Evolutionary conservation across 2,113 vertebrate genomes (phyloP).

Genomic region (Emberiza fucata): DNA sequence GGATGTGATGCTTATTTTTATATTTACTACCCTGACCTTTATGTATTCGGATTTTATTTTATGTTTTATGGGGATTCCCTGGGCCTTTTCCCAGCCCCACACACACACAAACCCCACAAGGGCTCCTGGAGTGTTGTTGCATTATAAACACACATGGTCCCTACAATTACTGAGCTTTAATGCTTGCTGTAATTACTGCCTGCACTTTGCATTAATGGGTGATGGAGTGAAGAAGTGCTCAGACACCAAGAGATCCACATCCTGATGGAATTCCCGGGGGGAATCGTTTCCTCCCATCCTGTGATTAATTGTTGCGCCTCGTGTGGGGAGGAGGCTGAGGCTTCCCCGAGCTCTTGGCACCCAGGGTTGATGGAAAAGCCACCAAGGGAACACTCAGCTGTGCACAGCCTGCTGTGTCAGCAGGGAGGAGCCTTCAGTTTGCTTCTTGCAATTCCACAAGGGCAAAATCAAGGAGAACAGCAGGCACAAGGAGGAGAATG

Average conservation of each 20-base stretch:
- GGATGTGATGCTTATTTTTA: slow-evolving; percentile 24
- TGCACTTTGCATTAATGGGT: slow-evolving; percentile 18
- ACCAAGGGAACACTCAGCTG: accelerated
- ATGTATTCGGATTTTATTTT: slow-evolving; percentile 13
- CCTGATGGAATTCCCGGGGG: not conserved
- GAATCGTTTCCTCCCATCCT: not conserved
- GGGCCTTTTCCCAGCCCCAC: not conserved
- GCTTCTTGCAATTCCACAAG: not conserved
- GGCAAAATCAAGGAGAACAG: not conserved
- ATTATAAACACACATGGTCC: not conserved
- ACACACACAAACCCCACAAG: not conserved
- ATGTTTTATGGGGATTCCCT: slow-evolving; percentile 4
- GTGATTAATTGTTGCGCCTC: not conserved
- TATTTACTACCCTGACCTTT: slow-evolving; percentile 62
- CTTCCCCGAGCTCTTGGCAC: not conserved
- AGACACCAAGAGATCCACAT: not conserved
- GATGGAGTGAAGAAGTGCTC: not conserved
- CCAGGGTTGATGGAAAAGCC: not conserved
- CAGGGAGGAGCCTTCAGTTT: not conserved
- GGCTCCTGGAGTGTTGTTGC: not conserved
- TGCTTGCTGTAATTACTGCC: slow-evolving; percentile 52
- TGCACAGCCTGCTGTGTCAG: not conserved
- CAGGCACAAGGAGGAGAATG: not conserved
- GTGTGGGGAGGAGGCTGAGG: not conserved
- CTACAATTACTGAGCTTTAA: slow-evolving; percentile 45